Conservation (phyloP, 2,113 vertebrate genomes). For the Pan paniscus region DNA sequence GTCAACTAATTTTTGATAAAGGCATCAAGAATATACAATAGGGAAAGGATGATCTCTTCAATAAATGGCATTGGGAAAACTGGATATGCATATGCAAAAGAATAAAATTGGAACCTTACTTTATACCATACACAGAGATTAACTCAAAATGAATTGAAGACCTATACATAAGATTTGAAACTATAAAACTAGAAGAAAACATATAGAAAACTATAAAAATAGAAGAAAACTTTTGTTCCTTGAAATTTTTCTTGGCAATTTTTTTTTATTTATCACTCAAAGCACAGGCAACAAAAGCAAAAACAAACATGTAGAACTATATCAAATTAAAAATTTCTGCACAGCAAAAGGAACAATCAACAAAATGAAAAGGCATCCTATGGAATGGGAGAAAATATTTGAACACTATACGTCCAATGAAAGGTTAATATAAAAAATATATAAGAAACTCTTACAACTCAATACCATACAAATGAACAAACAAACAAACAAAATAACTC, state of each 20-base stretch:
- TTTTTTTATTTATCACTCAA: not conserved
- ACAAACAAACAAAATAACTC: not conserved
- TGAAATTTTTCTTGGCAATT: not conserved
- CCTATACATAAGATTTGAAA: not conserved
- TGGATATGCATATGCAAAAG: not conserved
- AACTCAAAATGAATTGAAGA: not conserved
- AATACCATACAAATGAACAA: not conserved
- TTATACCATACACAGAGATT: not conserved
- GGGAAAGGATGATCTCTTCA: not conserved
- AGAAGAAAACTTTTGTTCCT: no score
- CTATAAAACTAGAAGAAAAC: not conserved
- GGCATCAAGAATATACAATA: not conserved
- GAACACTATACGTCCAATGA: not conserved
- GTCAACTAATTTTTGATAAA: not conserved
- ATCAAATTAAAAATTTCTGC: not conserved
- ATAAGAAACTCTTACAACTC: not conserved
- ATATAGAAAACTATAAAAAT: no score
- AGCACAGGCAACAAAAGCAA: not conserved
- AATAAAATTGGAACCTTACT: not conserved
- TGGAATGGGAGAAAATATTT: not conserved
- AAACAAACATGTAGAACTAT: not conserved
- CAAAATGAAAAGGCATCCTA: not conserved
- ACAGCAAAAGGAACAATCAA: not conserved
- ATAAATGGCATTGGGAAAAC: not conserved
- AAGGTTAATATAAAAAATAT: not conserved